phyloP scores from a whole-genome alignment of 2,888 invertebrate species.

The Eupsilia transversa region DNA sequence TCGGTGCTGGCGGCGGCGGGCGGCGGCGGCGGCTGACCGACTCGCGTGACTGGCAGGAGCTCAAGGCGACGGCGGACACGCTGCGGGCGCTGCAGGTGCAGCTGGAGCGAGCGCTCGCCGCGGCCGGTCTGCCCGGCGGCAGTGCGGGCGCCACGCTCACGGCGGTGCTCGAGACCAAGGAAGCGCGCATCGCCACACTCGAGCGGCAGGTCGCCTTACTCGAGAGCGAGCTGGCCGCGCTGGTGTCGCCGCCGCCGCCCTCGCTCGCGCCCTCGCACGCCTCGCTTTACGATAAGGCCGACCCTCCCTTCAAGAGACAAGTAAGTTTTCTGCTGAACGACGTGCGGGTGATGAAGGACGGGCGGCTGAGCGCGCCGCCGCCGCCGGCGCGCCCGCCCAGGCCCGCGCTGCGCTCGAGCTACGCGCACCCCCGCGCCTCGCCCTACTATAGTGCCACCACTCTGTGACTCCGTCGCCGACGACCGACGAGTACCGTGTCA shows the following conservation, averaged over 20 bases:
- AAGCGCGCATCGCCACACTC: conserved; percentile 96
- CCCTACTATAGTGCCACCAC: conserved; percentile 85
- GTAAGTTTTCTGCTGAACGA: conserved; percentile 96
- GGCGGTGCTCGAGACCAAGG: conserved; percentile 96
- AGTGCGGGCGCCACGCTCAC: conserved; percentile 92
- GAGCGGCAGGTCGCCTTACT: conserved; percentile 95
- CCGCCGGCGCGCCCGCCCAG: conserved; percentile 75
- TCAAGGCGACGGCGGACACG: conserved; percentile 95
- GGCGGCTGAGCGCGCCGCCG: conserved; percentile 88
- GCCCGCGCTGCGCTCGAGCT: conserved; percentile 74
- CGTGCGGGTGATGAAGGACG: conserved; percentile 94
- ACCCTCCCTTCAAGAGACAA: conserved; percentile 94
- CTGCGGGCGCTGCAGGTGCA: conserved; percentile 95
- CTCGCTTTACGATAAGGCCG: conserved; percentile 92
- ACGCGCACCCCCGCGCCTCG: conserved; percentile 73
- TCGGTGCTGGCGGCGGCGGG: conserved; percentile 77
- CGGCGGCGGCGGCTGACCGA: conserved; percentile 85
- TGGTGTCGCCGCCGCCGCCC: conserved; percentile 88
- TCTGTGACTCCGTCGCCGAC: conserved; percentile 79
- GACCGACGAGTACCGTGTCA: conserved; percentile 83
- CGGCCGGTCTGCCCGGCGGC: conserved; percentile 91
- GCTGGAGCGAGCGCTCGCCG: conserved; percentile 93
- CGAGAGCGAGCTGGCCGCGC: conserved; percentile 93
- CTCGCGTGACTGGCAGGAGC: conserved; percentile 92
- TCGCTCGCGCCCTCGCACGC: conserved; percentile 89